phyloP scores from a whole-genome alignment of 1,140 invertebrate genomes.

The Varroa destructor region DNA sequence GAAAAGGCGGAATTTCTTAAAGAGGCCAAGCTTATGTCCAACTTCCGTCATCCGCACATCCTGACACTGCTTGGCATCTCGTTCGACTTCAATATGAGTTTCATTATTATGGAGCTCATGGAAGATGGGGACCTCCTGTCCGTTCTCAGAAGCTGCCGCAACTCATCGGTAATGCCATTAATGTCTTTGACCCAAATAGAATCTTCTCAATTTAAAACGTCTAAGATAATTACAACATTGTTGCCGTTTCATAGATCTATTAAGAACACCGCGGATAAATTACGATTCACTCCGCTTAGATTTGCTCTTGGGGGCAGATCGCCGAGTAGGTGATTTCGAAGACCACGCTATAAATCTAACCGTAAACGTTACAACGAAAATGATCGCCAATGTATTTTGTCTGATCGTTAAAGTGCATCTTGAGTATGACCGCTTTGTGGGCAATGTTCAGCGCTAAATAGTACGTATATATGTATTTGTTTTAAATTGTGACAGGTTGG shows the following conservation, averaged over 20 bases:
- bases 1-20: constrained; percentile 89
- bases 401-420: too few relatives aligned
- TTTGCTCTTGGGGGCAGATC: too few relatives aligned
- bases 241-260: too few relatives aligned
- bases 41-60: constrained; percentile 92
- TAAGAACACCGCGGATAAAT: too few relatives aligned
- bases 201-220: not conserved
- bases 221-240: too few relatives aligned
- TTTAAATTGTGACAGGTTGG: constrained; percentile 1
- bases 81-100: constrained; percentile 77
- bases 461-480: not conserved
- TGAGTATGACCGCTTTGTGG: not conserved
- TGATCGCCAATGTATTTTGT: too few relatives aligned
- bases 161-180: not conserved
- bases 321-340: too few relatives aligned
- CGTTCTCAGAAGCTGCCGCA: constrained; percentile 53
- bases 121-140: constrained; percentile 83
- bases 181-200: too few relatives aligned
- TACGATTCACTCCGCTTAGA: too few relatives aligned
- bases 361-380: too few relatives aligned
- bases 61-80: constrained; percentile 81
- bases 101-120: constrained; percentile 92
- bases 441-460: not conserved
- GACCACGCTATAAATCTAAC: too few relatives aligned
- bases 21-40: constrained; percentile 90